Evolutionary conservation across 2,888 invertebrate genomes (phyloP).

Genomic region (Mesorhabditis spiculigera): DNA sequence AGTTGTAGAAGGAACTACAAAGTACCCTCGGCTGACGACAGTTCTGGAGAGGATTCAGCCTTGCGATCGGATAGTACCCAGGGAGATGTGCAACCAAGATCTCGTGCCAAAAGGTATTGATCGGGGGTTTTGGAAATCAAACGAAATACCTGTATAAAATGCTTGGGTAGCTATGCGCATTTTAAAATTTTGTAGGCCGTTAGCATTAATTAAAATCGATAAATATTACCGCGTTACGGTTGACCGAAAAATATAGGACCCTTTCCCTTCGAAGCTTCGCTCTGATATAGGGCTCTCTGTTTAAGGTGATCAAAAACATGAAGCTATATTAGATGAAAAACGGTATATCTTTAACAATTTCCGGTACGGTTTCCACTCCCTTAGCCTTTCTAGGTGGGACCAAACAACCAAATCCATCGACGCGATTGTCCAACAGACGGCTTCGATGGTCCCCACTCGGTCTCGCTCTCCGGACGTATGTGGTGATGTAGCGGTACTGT

Average conservation of each 20-base stretch:
- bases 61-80: slow-evolving; percentile 19
- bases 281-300: neutral
- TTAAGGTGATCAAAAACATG: slow-evolving; percentile 8
- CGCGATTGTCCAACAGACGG: neutral
- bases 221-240: too few species aligned
- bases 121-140: slow-evolving; percentile 13
- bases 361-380: neutral
- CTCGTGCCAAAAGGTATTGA: slow-evolving; percentile 21
- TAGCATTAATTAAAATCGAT: too few species aligned
- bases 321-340: neutral
- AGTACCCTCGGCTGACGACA: slow-evolving; percentile 33
- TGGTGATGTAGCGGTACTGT: slow-evolving; percentile 7
- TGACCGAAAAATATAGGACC: too few species aligned
- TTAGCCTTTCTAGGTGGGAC: slow-evolving; percentile 4
- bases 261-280: neutral
- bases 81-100: slow-evolving; percentile 18
- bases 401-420: slow-evolving; percentile 2
- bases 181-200: too few species aligned
- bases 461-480: neutral
- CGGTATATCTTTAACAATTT: neutral
- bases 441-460: neutral
- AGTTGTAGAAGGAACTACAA: slow-evolving; percentile 25
- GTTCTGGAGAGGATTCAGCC: slow-evolving; percentile 37
- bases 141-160: neutral
- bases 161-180: too few species aligned